Evolutionary conservation across 2,797 vertebrate genomes (phyloP), one percentile per base, ranked within the genome.

Genomic region (Crossoptilon crossoptilon): DNA sequence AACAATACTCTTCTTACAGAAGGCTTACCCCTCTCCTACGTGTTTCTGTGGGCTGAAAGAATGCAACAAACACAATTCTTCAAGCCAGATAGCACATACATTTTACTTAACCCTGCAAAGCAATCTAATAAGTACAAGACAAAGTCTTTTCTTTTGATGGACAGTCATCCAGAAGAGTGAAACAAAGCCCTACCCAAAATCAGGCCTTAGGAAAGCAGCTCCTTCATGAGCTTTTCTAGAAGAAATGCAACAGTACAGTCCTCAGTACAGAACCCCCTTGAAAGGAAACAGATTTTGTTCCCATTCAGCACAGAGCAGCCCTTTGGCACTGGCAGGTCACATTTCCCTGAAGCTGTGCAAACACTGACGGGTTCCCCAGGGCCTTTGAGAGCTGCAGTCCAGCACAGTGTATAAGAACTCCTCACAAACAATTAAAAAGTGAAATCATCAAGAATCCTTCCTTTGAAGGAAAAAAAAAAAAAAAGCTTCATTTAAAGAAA

Each of bases 221-320:
- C 51, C 75, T 73, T 87, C 69, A 39, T 10, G 24, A 87, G 48
- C 56, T 48, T 82, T 83, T 53, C 78, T 58, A 63, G 33, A 81
- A 84, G 56, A 83, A 87, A 76, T 2, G 3, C 21, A 46, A 69
- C 15, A 27, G 10, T 0, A 0, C n/a, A 48, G 41, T 67, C 87
- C 91, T 78, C 58, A 21, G n/a, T 5, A 60, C 15, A 91, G 26
- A 80, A 83, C 56, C 29, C 69, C 19, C 75, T 39, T 60, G 75
- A 68, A 92, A 87, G 46, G 41, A 77, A 94, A 58, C 6, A 14
- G 74, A 76, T 75, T 95, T 85, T 23, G 18, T 62, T 33, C 81
- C 66, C 49, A 7, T 48, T 66, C 49, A 70, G 59, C 13, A 9
- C 68, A 59, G 22, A 48, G 16, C 51, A 88, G 29, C 58, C 67